Evolutionary conservation across 2,888 invertebrate species (phyloP).

Genomic region (Sphaerolaimus hirsutus): DNA sequence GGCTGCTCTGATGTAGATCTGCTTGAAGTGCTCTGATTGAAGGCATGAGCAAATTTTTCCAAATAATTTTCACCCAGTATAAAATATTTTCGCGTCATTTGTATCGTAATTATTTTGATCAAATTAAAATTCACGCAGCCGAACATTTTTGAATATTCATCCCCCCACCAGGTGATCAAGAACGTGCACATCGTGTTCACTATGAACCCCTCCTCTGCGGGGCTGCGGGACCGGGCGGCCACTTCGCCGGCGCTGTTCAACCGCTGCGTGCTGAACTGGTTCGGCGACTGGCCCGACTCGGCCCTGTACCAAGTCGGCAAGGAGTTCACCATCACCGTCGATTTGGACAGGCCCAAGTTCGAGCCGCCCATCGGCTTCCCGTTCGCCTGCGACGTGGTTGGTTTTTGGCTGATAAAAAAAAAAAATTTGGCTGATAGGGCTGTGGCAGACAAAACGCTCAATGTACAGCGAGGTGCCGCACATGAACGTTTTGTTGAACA

Average conservation of each 20-base stretch:
- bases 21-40: too few species aligned
- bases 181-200: slow-evolving; percentile 98
- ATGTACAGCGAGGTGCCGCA: too few species aligned
- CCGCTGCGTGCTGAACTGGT: slow-evolving; percentile 95
- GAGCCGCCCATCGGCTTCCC: slow-evolving; percentile 69
- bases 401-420: neutral
- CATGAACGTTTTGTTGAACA: too few species aligned
- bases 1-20: too few species aligned
- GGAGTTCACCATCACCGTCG: slow-evolving; percentile 82
- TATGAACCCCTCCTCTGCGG: slow-evolving; percentile 97
- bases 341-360: slow-evolving; percentile 65
- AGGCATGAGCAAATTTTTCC: too few species aligned
- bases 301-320: slow-evolving; percentile 47
- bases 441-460: too few species aligned
- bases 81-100: too few species aligned
- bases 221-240: slow-evolving; percentile 86
- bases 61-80: too few species aligned
- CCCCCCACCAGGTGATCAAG: slow-evolving; percentile 95
- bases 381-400: slow-evolving; percentile 40
- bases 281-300: slow-evolving; percentile 96
- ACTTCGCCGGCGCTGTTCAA: slow-evolving; percentile 97
- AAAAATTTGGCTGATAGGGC: too few species aligned
- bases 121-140: too few species aligned
- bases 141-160: too few species aligned
- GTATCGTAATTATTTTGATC: too few species aligned